A percentile compares a stretch with the other conserved stretches of the same genome.
These are phyloP conservation scores for Ectobius pallidus DNA, from an alignment of 2,888 invertebrate genomes.

Conservation along the genomic window DNA sequence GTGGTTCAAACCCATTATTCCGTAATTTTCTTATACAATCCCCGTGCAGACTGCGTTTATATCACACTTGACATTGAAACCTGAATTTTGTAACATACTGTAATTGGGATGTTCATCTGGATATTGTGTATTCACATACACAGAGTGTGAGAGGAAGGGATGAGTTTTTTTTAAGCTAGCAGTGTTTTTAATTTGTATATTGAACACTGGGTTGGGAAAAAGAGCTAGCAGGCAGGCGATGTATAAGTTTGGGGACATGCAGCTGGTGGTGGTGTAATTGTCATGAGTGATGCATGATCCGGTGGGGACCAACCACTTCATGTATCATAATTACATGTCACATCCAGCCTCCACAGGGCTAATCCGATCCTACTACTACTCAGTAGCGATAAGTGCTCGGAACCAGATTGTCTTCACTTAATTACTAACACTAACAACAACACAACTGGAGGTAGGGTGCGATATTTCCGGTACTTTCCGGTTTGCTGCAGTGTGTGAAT, in stretches of 20 bases:
- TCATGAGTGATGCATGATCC: conserved; percentile 26
- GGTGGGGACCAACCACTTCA: conserved; percentile 18
- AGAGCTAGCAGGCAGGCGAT: background rate
- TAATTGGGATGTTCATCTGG: too few species aligned
- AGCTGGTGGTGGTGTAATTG: conserved; percentile 19
- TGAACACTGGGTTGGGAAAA: background rate
- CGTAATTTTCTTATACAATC: too few species aligned
- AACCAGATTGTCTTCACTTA: too few species aligned
- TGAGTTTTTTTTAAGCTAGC: background rate
- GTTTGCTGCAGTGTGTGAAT: too few species aligned
- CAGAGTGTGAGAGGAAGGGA: background rate
- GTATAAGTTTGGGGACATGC: conserved; percentile 6
- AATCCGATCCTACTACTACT: conserved; percentile 12
- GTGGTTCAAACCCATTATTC: too few species aligned
- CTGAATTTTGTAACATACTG: too few species aligned
- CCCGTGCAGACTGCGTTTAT: too few species aligned
- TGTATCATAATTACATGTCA: conserved; percentile 29
- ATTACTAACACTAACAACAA: too few species aligned
- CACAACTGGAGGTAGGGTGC: too few species aligned
- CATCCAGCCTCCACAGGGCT: conserved; percentile 4
- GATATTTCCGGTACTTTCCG: too few species aligned
- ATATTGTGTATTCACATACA: background rate
- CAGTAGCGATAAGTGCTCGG: background rate
- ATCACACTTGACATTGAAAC: too few species aligned
- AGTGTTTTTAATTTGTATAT: background rate